Base-by-base conservation (phyloP, 2,888 invertebrate species). In the Odontothrips loti region DNA sequence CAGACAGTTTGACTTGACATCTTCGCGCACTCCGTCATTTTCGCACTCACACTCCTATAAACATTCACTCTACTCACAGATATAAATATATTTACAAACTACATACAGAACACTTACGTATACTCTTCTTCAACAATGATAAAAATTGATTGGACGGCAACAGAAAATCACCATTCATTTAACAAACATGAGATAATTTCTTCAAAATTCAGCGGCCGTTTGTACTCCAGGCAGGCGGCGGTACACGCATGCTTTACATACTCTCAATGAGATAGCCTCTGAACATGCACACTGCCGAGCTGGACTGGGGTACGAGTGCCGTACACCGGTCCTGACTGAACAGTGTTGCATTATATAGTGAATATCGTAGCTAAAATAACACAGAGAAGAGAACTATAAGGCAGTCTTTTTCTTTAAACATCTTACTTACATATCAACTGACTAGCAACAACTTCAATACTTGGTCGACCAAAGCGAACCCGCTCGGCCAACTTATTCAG, bases 311-410 rank as follows among this genome's bases (percentile, higher is more conserved):
- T 68, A 23, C 23, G 23, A 23, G 23, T 23, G 34, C 23, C 68
- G 23, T 68, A 68, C 68, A 27, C 27, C 23, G 27, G 27, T 10
- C 10, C 68, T 10, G 68, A 8, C 12, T 12, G 4, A 27, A 75
- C 68, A 75, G 12, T 17, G 58, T 6, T 6, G 34, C 34, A 43
- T 43, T 43, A 43, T 43, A 51, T 51, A 11, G 51, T 10, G 68
- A 75, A 12, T 75, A 75, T 27, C 68, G 27, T 27, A 75, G 23
- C n/a, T 12, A n/a, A 23, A 75, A 75, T 47, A 82, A 82, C 83
- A 83, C 82, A 83, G 84, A 83, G 83, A 82, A 83, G 82, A 83
- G 85, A 85, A 85, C 85, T 83, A 84, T 81, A 84, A 82, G 82
- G 83, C 83, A 82, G 83, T 84, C 83, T 84, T 84, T 43, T 43